Base-by-base conservation (phyloP, 1,140 invertebrate genomes). In the Tachypleus tridentatus region DNA sequence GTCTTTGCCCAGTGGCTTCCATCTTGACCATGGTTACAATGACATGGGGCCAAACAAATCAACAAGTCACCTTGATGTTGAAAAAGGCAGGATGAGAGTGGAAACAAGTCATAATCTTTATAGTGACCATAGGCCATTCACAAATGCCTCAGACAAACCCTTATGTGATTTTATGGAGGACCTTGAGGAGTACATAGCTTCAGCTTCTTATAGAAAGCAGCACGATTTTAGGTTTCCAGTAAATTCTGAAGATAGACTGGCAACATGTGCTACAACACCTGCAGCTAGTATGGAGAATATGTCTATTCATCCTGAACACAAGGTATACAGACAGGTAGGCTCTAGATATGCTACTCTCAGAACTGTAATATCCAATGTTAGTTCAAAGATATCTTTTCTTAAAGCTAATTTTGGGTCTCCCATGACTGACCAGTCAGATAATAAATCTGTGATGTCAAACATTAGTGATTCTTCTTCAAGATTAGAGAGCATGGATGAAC, bases 1-100 rank as follows among this genome's bases (percentile, higher is more conserved):
- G 29, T 89, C 87, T 0, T 72, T 91, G 54, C 87, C 88, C 0
- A 79, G 87, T 62, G 88, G 87, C 70, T 89, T 90, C 71, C 85
- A 86, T 75, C 74, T 85, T 58, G 29, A 29, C 29, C 29, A 29
- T 29, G 78, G 53, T 8, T 1, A 8, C 53, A 54, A 7, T 7
- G 53, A 54, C 53, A n/a, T 8, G n/a, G 7, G 7, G 7, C n/a
- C n/a, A n/a, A n/a, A 7, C 0, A 54, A 54, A 8, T 54, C 53
- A 7, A 8, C 53, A n/a, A n/a, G n/a, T 54, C 7, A 54, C 7
- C 7, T n/a, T 54, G 53, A 7, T 54, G n/a, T 54, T 8, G 53
- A 54, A n/a, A 54, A 54, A 54, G 53, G 53, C n/a, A 8, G 7
- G 7, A 54, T 54, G 7, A 54, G 7, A 0, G 7, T 7, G 7